Evolutionary conservation across 2,113 vertebrate species (phyloP).

Genomic region (Corythornis vintsioides): DNA sequence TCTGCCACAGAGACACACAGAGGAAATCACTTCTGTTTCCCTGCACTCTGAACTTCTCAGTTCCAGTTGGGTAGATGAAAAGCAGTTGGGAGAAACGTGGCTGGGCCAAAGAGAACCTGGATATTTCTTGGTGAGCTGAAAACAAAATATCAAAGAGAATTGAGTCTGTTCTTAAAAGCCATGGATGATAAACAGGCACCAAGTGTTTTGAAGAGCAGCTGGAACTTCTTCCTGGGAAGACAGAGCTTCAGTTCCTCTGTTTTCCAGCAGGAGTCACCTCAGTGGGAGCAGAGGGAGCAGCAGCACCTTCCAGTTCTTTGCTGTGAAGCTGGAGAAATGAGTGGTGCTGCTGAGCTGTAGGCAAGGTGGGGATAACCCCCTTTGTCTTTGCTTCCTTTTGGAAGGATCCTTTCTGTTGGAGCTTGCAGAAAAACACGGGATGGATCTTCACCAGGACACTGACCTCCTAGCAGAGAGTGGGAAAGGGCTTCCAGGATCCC

Average conservation of each 20-base stretch:
- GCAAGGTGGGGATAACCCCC: fast-evolving
- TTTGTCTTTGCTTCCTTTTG: not conserved
- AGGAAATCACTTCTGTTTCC: not conserved
- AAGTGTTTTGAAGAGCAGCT: not conserved
- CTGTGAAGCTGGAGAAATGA: no score
- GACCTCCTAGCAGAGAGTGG: not conserved
- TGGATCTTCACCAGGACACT: fast-evolving
- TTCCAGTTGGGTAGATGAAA: not conserved
- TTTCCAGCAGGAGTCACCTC: not conserved
- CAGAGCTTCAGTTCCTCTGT: not conserved
- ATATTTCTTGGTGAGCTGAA: not conserved
- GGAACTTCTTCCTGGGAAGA: fast-evolving
- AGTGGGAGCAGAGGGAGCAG: not conserved
- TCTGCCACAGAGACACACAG: not conserved
- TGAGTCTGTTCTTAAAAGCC: not conserved
- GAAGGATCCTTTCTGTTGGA: not conserved
- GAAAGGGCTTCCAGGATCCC: no score
- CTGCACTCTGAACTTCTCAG: not conserved
- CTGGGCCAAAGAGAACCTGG: not conserved
- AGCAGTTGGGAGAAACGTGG: not conserved
- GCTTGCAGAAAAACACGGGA: not conserved
- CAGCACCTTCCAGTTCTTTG: no score
- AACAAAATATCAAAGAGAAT: not conserved
- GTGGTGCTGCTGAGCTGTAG: no score
- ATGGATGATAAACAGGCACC: not conserved